Evolutionary conservation across 53 echinoderm and acorn worm genomes (phyloP).

Genomic region (Astropecten irregularis): DNA sequence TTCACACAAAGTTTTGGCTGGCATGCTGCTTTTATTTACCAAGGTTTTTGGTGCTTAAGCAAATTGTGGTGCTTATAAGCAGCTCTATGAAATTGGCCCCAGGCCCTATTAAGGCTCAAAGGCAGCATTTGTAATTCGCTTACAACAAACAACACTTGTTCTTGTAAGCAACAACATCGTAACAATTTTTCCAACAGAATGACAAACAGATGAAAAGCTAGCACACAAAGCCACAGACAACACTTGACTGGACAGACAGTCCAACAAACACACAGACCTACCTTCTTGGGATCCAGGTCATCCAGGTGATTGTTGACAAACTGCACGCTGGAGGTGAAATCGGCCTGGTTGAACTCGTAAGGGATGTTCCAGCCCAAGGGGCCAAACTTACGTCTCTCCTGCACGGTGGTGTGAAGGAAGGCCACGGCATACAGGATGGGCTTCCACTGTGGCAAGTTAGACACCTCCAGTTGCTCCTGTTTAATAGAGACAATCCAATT

Average conservation of each 20-base stretch:
- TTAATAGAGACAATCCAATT: not conserved
- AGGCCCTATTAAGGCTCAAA: too few relatives aligned
- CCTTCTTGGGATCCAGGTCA: constrained; percentile 97
- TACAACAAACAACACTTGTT: not conserved
- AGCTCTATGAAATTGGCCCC: too few relatives aligned
- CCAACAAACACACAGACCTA: constrained; percentile 17
- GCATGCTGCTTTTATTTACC: too few relatives aligned
- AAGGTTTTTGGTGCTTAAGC: too few relatives aligned
- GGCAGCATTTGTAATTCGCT: too few relatives aligned
- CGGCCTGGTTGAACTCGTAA: constrained; percentile 99
- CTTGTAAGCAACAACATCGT: too few relatives aligned
- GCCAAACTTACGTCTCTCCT: constrained; percentile 98
- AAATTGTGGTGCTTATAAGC: too few relatives aligned
- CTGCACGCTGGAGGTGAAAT: constrained; percentile 93
- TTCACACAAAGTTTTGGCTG: too few relatives aligned
- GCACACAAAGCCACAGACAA: too few relatives aligned
- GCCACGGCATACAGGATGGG: constrained; percentile 95
- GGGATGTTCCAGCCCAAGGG: constrained; percentile 99
- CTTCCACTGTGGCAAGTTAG: constrained; percentile 94
- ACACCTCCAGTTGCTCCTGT: constrained; percentile 97
- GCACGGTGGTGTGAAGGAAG: constrained; percentile 98
- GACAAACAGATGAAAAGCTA: too few relatives aligned
- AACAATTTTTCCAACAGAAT: too few relatives aligned
- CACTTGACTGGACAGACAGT: not conserved
- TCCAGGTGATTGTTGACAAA: constrained; percentile 99